Evolutionary conservation across 2,113 vertebrate genomes (phyloP).

Genomic region (Ciconia stormi): DNA sequence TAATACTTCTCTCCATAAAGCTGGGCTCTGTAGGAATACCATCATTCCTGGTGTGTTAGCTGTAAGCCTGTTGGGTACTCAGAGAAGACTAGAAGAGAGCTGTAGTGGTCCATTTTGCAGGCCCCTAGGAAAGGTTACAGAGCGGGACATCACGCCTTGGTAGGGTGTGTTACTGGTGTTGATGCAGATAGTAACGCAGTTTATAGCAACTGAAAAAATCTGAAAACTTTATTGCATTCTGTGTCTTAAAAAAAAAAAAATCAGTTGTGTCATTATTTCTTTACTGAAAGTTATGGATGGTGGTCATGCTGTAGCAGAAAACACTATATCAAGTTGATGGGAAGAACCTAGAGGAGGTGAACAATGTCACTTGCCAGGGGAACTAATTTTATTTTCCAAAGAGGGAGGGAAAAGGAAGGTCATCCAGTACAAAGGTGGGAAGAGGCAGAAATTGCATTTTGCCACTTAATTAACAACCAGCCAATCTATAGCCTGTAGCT

Average conservation of each 20-base stretch:
- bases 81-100: not conserved
- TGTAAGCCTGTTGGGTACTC: not conserved
- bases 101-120: not conserved
- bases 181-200: not conserved
- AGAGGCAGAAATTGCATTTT: conserved; percentile 29
- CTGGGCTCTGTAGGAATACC: not conserved
- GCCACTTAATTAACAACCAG: conserved; percentile 32
- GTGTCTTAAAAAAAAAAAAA: not conserved
- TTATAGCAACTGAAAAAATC: not conserved
- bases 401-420: conserved; percentile 6
- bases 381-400: conserved; percentile 33
- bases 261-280: not conserved
- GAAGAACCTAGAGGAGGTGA: conserved; percentile 21
- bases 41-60: rapidly evolving
- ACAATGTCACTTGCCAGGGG: not conserved
- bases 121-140: not conserved
- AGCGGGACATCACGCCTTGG: not conserved
- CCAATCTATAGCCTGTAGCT: not conserved
- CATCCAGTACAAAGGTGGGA: not conserved
- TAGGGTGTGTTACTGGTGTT: not conserved
- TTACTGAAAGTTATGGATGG: not conserved
- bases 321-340: conserved; percentile 1
- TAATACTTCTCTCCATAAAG: not conserved
- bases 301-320: not conserved
- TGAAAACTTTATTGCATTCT: not conserved